Conservation (phyloP, 2,888 invertebrate species). For the Limnephilus lunatus region DNA sequence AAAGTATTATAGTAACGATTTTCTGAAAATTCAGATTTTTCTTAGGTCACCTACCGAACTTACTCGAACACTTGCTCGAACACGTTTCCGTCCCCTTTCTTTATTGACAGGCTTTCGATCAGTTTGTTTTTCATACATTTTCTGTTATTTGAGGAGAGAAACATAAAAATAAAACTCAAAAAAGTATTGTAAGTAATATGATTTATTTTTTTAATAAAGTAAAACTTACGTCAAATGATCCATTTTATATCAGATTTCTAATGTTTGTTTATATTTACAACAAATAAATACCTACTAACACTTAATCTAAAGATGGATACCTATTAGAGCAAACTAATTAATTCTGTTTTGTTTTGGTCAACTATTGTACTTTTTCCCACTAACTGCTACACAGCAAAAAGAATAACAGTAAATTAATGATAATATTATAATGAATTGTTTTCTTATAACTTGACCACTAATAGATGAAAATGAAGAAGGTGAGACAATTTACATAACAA, state of each 20-base stretch:
- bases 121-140: neutral
- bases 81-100: neutral
- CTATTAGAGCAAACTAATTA: conserved; percentile 45
- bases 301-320: conserved; percentile 51
- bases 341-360: conserved; percentile 58
- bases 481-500: too few species aligned
- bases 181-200: conserved; percentile 43
- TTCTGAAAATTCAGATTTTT: too few species aligned
- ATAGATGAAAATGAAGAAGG: neutral
- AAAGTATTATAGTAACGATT: too few species aligned
- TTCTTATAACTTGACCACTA: neutral
- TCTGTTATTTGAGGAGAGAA: neutral
- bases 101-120: neutral
- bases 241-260: conserved; percentile 45
- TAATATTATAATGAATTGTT: neutral
- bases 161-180: neutral
- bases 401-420: neutral
- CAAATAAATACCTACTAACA: conserved; percentile 57
- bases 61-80: neutral
- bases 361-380: conserved; percentile 63
- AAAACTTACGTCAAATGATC: conserved; percentile 61
- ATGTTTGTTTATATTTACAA: conserved; percentile 53
- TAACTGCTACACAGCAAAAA: conserved; percentile 41
- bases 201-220: conserved; percentile 64
- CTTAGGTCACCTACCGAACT: too few species aligned